Conservation (phyloP, 2,888 invertebrate species). For the Rhogogaster chlorosoma region DNA sequence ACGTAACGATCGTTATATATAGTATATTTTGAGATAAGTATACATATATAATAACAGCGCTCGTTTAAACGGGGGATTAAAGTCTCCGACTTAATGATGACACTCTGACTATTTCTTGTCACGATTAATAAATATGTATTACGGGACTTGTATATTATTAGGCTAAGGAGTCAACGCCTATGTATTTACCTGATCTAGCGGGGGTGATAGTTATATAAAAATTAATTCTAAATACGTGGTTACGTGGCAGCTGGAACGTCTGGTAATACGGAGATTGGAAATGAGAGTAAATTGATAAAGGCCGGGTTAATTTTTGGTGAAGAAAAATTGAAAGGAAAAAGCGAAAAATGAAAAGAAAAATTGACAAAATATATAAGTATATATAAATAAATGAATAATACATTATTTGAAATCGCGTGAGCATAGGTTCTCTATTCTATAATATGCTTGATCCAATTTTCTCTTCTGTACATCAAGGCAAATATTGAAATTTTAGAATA, state of each 20-base stretch:
- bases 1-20: not conserved
- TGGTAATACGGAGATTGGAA: not conserved
- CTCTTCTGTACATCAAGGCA: not conserved
- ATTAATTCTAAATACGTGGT: not conserved
- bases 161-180: not conserved
- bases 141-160: not conserved
- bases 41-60: not conserved
- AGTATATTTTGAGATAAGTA: constrained; percentile 7
- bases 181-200: not conserved
- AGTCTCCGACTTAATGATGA: not conserved
- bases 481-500: not conserved
- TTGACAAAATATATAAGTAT: not conserved
- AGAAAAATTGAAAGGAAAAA: not conserved
- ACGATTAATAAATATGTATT: not conserved
- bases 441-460: not conserved
- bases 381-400: not conserved
- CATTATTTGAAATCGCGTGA: not conserved
- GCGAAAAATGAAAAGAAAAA: not conserved
- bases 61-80: not conserved
- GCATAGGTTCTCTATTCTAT: not conserved
- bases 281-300: not conserved
- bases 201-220: not conserved
- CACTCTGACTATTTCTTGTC: not conserved
- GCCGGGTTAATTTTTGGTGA: not conserved
- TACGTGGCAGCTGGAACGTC: not conserved